These are phyloP conservation scores for Cassiopea andromeda DNA, from an alignment of 30 jellyfish, hydroid and myxozoan species.

Conservation along the genomic window DNA sequence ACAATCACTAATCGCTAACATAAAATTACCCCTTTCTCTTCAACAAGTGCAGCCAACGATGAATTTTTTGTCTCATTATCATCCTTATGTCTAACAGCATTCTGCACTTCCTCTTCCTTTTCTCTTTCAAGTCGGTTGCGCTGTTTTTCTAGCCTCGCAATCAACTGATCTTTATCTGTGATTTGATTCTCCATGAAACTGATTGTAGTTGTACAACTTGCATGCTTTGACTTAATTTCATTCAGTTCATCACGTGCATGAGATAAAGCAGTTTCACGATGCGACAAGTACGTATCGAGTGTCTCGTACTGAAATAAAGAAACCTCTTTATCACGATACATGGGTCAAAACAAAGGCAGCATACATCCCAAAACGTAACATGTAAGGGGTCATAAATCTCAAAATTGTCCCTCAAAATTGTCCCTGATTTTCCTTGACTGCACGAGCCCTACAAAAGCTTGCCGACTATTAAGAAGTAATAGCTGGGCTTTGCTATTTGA, in stretches of 20 bases:
- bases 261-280: slow-evolving; percentile 78
- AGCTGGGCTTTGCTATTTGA: no score
- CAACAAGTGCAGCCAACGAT: slow-evolving; percentile 19
- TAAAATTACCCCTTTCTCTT: slow-evolving; percentile 58
- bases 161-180: slow-evolving; percentile 75
- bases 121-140: slow-evolving; percentile 71
- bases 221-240: slow-evolving; percentile 59
- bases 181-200: slow-evolving; percentile 72
- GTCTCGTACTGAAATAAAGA: slow-evolving; percentile 70
- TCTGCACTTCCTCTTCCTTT: slow-evolving; percentile 59
- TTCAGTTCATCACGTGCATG: slow-evolving; percentile 80
- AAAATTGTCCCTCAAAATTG: no score
- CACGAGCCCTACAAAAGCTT: no score
- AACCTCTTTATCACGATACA: no score
- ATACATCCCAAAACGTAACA: no score
- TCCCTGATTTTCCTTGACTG: no score
- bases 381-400: no score
- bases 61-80: slow-evolving; percentile 54
- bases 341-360: no score
- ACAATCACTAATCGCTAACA: not conserved
- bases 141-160: slow-evolving; percentile 83
- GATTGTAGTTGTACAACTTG: slow-evolving; percentile 51
- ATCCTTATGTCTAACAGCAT: slow-evolving; percentile 13
- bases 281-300: slow-evolving; percentile 71
- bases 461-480: no score